Conservation (phyloP, 2,113 vertebrate genomes). For the Ranitomeya imitator region DNA sequence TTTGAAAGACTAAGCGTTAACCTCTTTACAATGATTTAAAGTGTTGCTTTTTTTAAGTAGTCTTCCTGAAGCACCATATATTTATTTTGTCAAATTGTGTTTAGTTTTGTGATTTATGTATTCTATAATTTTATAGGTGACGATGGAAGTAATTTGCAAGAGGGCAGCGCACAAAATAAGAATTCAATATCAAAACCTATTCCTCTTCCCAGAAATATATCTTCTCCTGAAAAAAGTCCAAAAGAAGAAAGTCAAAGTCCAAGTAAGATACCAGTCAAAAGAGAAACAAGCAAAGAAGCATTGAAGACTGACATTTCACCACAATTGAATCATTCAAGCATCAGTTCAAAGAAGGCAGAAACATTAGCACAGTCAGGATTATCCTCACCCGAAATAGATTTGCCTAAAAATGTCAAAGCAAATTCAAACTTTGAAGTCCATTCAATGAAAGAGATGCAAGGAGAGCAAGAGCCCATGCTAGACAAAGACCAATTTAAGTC, state of each 20-base stretch:
- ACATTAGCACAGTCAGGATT: not conserved
- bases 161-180: conserved; percentile 22
- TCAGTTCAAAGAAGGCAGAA: conserved; percentile 19
- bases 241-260: not conserved
- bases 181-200: conserved; percentile 37
- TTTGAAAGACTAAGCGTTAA: no score
- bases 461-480: conserved; percentile 62
- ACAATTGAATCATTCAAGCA: not conserved
- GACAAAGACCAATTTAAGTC: conserved; percentile 66
- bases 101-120: not conserved
- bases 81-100: not conserved
- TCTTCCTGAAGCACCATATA: not conserved
- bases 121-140: not conserved
- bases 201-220: not conserved
- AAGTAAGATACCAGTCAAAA: conserved; percentile 70
- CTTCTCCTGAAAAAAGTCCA: conserved; percentile 16
- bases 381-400: not conserved
- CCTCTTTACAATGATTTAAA: no score
- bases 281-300: conserved; percentile 59
- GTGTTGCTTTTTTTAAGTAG: no score
- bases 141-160: not conserved
- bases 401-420: conserved; percentile 45
- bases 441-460: conserved; percentile 58
- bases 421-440: conserved; percentile 61
- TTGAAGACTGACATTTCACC: not conserved